Percentiles rank a stretch among this genome's conserved stretches.
phyloP scores from a whole-genome alignment of 2,113 vertebrate genomes.

The Carettochelys insculpta region DNA sequence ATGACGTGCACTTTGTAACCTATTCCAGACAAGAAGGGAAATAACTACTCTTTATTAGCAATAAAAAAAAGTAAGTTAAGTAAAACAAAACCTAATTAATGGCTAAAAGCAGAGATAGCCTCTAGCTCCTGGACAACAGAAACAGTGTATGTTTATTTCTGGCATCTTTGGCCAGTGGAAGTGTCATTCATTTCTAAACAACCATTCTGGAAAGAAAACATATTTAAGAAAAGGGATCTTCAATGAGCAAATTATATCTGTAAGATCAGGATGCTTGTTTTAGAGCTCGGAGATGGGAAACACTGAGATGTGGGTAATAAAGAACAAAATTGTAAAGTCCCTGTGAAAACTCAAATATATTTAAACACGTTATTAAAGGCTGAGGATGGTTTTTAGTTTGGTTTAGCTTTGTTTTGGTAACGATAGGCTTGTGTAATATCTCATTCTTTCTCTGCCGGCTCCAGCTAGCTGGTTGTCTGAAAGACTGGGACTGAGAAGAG shows the following conservation, averaged over 20 bases:
- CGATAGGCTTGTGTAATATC: not conserved
- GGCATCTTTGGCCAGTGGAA: not conserved
- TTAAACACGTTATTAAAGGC: not conserved
- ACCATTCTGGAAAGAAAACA: not conserved
- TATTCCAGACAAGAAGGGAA: slow-evolving; percentile 14
- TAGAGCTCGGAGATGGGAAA: not conserved
- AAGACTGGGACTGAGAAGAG: slow-evolving; percentile 48
- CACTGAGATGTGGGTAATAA: not conserved
- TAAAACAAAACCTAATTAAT: not conserved
- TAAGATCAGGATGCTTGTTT: not conserved
- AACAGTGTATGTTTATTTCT: slow-evolving; percentile 1
- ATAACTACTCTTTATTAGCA: slow-evolving; percentile 3
- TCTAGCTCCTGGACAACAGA: not conserved
- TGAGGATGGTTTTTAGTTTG: not conserved
- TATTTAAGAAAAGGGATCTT: not conserved
- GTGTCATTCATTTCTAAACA: not conserved
- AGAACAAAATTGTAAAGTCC: not conserved
- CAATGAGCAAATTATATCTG: not conserved
- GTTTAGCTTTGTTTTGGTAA: not conserved
- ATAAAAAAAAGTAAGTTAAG: not conserved
- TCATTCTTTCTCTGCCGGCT: slow-evolving; percentile 20
- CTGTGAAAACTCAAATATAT: not conserved
- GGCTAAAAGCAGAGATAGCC: not conserved
- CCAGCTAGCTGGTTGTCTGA: slow-evolving; percentile 23
- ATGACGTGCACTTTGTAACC: not conserved